phyloP scores from a whole-genome alignment of 1,140 invertebrate species.

The Zeugodacus cucurbitae region DNA sequence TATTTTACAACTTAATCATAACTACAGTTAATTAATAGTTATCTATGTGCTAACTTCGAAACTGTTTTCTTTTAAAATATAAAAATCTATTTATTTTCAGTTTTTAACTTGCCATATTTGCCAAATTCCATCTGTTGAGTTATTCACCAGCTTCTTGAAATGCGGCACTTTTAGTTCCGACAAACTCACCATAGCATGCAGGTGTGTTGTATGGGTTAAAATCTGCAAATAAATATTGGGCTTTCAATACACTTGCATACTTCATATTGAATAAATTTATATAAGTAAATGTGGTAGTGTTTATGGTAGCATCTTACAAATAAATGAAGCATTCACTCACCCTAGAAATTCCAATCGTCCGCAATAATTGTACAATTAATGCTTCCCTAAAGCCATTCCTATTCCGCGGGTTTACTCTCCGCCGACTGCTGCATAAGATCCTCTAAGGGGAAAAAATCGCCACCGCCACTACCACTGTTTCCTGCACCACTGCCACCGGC shows the following conservation, averaged over 20 bases:
- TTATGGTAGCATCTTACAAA: too few relatives aligned
- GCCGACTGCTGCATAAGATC: slow-evolving; percentile 52
- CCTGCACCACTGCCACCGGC: slow-evolving; percentile 44
- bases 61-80: slow-evolving; percentile 31
- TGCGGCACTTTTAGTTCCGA: slow-evolving; percentile 1
- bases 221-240: not conserved
- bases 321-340: not conserved
- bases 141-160: not conserved
- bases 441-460: slow-evolving; percentile 58
- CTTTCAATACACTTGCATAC: not conserved
- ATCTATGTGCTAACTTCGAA: not conserved
- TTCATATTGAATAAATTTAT: not conserved
- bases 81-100: not conserved
- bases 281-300: too few relatives aligned
- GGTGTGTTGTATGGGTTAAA: slow-evolving; percentile 6
- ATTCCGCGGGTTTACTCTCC: slow-evolving; percentile 50
- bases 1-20: slow-evolving; percentile 36
- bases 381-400: slow-evolving; percentile 56
- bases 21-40: slow-evolving; percentile 37
- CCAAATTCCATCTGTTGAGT: not conserved
- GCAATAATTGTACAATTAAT: slow-evolving; percentile 55
- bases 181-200: not conserved
- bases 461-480: slow-evolving; percentile 33
- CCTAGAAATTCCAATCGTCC: slow-evolving; percentile 52
- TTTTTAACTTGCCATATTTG: slow-evolving; percentile 25